These are phyloP conservation scores for Lithophane ornitopus DNA, from an alignment of 2,888 invertebrate species.

Conservation along the genomic window DNA sequence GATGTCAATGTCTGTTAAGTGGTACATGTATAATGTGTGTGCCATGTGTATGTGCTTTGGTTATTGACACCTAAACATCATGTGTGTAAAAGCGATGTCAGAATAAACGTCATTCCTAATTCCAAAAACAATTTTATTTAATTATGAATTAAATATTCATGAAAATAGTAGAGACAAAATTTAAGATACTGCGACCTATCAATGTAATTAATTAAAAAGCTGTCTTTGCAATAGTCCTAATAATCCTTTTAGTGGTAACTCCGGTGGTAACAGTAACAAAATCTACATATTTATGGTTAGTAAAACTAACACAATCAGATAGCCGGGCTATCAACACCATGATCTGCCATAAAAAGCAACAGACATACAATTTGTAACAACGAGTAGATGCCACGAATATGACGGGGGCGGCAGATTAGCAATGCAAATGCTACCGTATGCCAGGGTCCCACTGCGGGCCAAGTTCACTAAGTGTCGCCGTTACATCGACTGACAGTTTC, in stretches of 20 bases:
- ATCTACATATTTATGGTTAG: conserved; percentile 19
- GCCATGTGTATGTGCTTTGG: neutral
- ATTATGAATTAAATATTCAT: neutral
- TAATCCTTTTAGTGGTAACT: conserved; percentile 2
- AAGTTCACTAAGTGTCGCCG: conserved; percentile 66
- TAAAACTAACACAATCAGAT: conserved; percentile 32
- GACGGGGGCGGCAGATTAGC: conserved; percentile 68
- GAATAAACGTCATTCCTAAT: neutral
- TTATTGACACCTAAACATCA: too few relatives aligned
- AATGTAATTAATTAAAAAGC: neutral
- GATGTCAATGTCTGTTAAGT: neutral
- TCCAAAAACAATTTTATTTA: neutral
- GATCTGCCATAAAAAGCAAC: conserved; percentile 59
- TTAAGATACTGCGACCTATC: neutral
- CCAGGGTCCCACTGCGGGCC: conserved; percentile 63
- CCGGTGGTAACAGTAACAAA: conserved; percentile 15
- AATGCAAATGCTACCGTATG: conserved; percentile 69
- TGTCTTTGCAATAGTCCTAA: neutral
- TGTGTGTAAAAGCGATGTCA: neutral
- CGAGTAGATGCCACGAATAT: conserved; percentile 62
- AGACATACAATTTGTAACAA: conserved; percentile 62
- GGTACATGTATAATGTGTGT: too few relatives aligned
- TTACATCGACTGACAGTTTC: conserved; percentile 67
- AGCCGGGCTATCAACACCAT: conserved; percentile 49
- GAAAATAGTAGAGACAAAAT: neutral